Percentiles rank a stretch among this genome's conserved stretches.
Evolutionary conservation across 2,888 invertebrate species (phyloP).

Genomic region (Orchesella flavescens): DNA sequence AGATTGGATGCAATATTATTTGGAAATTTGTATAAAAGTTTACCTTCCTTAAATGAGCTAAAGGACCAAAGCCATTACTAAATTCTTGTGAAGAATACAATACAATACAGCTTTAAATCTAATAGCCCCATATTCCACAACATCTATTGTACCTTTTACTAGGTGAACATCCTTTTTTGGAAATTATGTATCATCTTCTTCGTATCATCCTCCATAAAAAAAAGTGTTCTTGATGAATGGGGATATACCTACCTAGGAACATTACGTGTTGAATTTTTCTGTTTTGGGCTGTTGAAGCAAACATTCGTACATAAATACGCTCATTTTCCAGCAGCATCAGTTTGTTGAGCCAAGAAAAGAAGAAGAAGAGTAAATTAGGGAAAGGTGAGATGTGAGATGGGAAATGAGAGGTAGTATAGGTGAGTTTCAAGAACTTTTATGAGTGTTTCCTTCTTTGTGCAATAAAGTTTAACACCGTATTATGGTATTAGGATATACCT

Average conservation of each 20-base stretch:
- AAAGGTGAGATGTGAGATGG: conserved; percentile 54
- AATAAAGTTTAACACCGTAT: conserved; percentile 1
- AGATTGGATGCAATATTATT: conserved; percentile 11
- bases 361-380: conserved; percentile 54
- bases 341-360: conserved; percentile 28
- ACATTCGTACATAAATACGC: too few relatives aligned
- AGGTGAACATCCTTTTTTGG: conserved; percentile 20
- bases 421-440: not conserved
- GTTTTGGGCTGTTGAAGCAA: conserved; percentile 39
- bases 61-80: too few relatives aligned
- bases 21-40: not conserved
- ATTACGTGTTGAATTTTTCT: not conserved
- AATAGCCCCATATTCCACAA: too few relatives aligned
- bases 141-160: too few relatives aligned
- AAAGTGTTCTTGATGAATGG: conserved; percentile 32
- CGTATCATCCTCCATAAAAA: too few relatives aligned
- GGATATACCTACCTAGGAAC: not conserved
- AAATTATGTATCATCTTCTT: conserved; percentile 17
- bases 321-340: conserved; percentile 40
- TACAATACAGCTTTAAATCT: too few relatives aligned
- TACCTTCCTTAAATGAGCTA: not conserved
- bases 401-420: too few relatives aligned
- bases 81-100: too few relatives aligned
- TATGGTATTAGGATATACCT: not conserved
- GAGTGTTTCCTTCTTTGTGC: not conserved